Base-by-base conservation (phyloP, 30 jellyfish, hydroid and myxozoan species). In the Aurelia aurita complex sp. Pacific region DNA sequence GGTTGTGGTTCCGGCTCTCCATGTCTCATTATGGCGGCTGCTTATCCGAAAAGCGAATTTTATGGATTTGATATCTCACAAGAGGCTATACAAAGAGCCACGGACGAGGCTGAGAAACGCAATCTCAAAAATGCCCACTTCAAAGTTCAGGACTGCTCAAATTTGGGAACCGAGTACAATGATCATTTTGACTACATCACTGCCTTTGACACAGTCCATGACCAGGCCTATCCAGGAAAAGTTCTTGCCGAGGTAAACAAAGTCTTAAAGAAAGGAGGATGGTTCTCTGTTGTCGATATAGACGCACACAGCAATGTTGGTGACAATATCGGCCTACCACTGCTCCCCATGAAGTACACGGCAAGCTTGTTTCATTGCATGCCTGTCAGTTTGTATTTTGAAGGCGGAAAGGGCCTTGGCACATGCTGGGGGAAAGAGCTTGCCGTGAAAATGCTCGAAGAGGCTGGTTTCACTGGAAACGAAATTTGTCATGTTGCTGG, bases 351-450 rank as follows among this genome's bases (percentile, higher is more conserved):
- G 73, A 83, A 72, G 14, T 74, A 83, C 18, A 60, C 81, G 9
- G 80, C 82, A 2, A 83, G 92, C 51, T 75, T 83, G 57, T 73
- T 83, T 46, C 86, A 83, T 18, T 83, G 92, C 74, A 83, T 83
- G 92, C 92, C 92, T 29, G 92, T 83, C 78, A 72, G 86, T 51
- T 69, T 83, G 81, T 72, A 55, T 73, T 73, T 74, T 51, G 81
- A 83, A 46, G 86, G 68, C 62, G 92, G 92, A 52, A 75, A 75
- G 52, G 92, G 92, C 40, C 81, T 83, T 5, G 92, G 92, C 66
- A 74, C 92, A 14, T 74, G 86, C 69, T 83, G 92, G 92, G 92
- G 92, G 57, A 75, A 46, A 33, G 92, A 83, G 62, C 77, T 67
- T 35, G 90, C 90, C 5, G 34, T 52, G 53, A 64, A 81, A 52